These are phyloP conservation scores for Lottia gigantea DNA, from an alignment of 2,888 invertebrate genomes.

Conservation along the genomic window DNA sequence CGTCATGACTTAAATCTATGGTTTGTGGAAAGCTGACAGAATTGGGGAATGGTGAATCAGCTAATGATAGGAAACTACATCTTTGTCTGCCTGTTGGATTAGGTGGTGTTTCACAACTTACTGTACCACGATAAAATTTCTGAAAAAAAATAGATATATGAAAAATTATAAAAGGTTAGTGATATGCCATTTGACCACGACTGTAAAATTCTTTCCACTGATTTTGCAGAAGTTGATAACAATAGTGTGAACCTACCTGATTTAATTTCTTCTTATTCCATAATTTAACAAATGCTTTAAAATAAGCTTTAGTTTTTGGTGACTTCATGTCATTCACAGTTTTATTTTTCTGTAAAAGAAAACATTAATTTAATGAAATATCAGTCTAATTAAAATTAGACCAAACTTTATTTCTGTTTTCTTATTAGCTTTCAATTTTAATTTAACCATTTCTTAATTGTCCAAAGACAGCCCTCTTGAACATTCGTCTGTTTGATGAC, in stretches of 20 bases:
- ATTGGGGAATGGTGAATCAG: conserved; percentile 22
- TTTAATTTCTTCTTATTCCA: conserved; percentile 61
- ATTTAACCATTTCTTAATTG: no score
- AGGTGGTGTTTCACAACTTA: conserved; percentile 9
- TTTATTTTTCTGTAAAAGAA: conserved; percentile 49
- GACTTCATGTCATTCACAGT: conserved; percentile 44
- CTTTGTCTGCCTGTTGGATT: conserved; percentile 9
- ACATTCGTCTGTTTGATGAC: no score
- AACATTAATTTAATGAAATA: not conserved
- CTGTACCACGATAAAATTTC: conserved; percentile 26
- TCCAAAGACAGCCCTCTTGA: no score
- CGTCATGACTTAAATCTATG: conserved; percentile 30
- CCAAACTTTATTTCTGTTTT: no score
- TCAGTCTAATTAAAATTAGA: no score
- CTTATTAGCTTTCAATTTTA: no score
- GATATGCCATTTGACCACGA: no score
- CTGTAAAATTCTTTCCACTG: no score
- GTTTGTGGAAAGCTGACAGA: conserved; percentile 26
- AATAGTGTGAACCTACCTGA: conserved; percentile 34
- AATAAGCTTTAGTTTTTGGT: conserved; percentile 54
- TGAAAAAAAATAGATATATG: not conserved
- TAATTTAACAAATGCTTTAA: conserved; percentile 56
- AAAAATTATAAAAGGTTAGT: no score
- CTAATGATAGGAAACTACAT: conserved; percentile 22
- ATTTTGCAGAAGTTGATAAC: no score